Base-by-base conservation (phyloP, 2,797 vertebrate genomes). In the Rhadinocentrus ornatus region DNA sequence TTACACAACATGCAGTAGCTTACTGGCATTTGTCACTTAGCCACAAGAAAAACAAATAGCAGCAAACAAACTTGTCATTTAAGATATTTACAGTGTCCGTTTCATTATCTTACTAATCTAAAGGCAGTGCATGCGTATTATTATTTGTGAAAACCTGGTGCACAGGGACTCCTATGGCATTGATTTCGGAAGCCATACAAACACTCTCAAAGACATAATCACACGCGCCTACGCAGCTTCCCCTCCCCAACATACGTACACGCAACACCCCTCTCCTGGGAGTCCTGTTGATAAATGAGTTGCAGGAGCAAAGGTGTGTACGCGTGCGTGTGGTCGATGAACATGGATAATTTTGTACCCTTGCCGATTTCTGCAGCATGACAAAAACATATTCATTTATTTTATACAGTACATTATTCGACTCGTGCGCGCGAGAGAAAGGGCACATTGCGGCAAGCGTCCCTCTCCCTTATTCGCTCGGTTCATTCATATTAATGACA, bases 401-500 rank as follows among this genome's bases (percentile, higher is more conserved):
- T 29, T 41, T 3, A 35, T 37, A 54, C 5, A 18, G 12, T 52
- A 27, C 5, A 18, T 18, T 52, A 27, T 20, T 39, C 20, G 24
- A 39, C 24, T 10, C 20, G 26, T 20, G 27, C 12, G n/a, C 10
- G 9, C 27, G 56, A 50, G 20, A 69, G 6, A 44, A 16, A 7
- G 41, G 4, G 6, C 18, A 41, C 39, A 62, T 1, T 5, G 61
- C 24, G 61, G 44, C 34, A 62, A 27, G 46, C 9, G 3, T 56
- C 57, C 35, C 7, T 67, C 66, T 61, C 44, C 53, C 61, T 29
- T 34, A 74, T 53, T 74, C 83, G 87, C 85, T 77, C 37, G 73
- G 55, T 88, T 93, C 88, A 93, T 95, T 92, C 91, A 80, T 93
- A 94, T 94, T 93, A 90, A 93, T 94, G 92, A 91, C 84, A 80